These are phyloP conservation scores for Ptychobarbus kaznakovi DNA, from an alignment of 2,797 vertebrate species.

Conservation along the genomic window DNA sequence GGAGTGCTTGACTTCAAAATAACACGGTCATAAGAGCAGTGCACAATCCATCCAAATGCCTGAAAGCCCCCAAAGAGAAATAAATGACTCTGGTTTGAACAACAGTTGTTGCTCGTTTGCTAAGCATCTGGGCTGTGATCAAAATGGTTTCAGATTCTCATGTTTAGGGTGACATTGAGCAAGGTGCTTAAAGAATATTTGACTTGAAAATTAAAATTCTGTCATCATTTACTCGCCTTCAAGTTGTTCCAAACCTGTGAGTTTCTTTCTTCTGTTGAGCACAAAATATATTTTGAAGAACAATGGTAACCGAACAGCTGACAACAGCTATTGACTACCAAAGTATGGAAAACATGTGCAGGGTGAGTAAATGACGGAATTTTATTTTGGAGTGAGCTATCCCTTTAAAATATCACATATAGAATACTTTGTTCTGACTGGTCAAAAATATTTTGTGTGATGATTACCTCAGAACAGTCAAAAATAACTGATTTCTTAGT, in stretches of 20 bases:
- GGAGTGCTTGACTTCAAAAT: slow-evolving; percentile 28
- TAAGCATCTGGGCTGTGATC: slow-evolving; percentile 19
- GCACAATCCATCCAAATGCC: slow-evolving; percentile 30
- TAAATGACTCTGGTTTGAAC: background rate
- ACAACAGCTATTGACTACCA: background rate
- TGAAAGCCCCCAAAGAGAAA: slow-evolving; percentile 24
- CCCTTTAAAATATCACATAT: too few relatives aligned
- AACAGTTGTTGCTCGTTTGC: slow-evolving; percentile 23
- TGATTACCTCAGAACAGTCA: background rate
- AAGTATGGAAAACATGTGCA: background rate
- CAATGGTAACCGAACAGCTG: background rate
- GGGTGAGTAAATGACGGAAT: background rate
- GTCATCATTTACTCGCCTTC: background rate
- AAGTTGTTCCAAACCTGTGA: background rate
- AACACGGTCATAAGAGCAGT: slow-evolving; percentile 15
- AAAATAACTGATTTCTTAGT: background rate
- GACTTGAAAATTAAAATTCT: background rate
- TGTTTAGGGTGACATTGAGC: slow-evolving; percentile 15
- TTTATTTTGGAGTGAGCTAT: too few relatives aligned
- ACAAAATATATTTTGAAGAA: background rate
- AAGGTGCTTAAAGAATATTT: background rate
- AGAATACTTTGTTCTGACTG: background rate
- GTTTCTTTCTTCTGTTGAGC: background rate
- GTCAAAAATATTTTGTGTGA: background rate
- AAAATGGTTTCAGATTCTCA: slow-evolving; percentile 4